These are phyloP conservation scores for Autographa gamma DNA, from an alignment of 2,888 invertebrate genomes.

Conservation along the genomic window DNA sequence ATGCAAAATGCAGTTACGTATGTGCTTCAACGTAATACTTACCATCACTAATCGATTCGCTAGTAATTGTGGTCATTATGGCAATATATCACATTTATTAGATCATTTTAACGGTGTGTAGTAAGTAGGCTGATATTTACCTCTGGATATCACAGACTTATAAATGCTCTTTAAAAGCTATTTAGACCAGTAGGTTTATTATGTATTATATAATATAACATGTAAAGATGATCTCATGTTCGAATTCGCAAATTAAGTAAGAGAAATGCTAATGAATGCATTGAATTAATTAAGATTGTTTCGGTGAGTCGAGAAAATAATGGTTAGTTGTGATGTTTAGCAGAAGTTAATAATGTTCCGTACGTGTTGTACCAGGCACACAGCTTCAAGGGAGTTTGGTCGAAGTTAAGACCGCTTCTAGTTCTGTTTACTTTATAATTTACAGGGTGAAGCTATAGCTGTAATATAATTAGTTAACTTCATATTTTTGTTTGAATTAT, in stretches of 20 bases:
- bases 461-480: slow-evolving; percentile 3
- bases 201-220: not conserved
- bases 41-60: not conserved
- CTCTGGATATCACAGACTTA: not conserved
- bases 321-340: slow-evolving; percentile 33
- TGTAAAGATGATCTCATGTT: not conserved
- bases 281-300: slow-evolving; percentile 17
- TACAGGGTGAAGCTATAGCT: not conserved
- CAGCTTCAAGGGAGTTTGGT: slow-evolving; percentile 24
- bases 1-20: not conserved
- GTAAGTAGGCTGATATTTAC: not conserved
- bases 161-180: not conserved
- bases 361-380: slow-evolving; percentile 29
- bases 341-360: slow-evolving; percentile 42
- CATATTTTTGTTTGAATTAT: not conserved
- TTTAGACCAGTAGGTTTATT: not conserved
- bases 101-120: not conserved
- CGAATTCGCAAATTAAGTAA: not conserved
- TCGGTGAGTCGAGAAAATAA: slow-evolving; percentile 16
- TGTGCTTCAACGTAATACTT: not conserved
- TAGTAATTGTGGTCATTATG: not conserved
- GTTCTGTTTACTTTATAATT: slow-evolving; percentile 21
- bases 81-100: not conserved
- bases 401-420: slow-evolving; percentile 18
- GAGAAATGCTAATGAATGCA: not conserved